Percentiles rank a stretch among this genome's conserved stretches.
Conservation (phyloP, 2,113 vertebrate genomes). For the Oceanodroma tethys region DNA sequence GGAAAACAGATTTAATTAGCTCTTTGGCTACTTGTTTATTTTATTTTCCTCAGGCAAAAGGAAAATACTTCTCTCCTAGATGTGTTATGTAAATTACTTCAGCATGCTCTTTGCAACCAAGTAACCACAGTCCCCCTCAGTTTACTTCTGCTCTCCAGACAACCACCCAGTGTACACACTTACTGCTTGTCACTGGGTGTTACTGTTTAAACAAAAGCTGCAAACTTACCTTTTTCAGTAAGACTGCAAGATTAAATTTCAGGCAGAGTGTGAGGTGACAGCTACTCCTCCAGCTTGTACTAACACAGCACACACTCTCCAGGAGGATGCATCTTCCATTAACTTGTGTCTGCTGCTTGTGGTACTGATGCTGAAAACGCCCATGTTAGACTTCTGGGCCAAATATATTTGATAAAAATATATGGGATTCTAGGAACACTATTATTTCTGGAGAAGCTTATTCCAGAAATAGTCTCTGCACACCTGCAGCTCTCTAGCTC, state of each 20-base stretch:
- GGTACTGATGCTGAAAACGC: not conserved
- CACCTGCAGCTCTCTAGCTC: not conserved
- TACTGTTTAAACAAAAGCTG: not conserved
- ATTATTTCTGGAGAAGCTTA: not conserved
- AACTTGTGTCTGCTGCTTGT: not conserved
- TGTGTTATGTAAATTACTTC: not conserved
- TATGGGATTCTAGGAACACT: not conserved
- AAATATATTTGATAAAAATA: not conserved
- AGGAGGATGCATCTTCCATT: not conserved
- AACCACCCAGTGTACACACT: not conserved
- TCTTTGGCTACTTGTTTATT: not conserved
- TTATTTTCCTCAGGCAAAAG: not conserved
- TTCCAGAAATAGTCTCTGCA: not conserved
- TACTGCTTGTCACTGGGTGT: not conserved
- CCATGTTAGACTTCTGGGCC: not conserved
- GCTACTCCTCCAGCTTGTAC: not conserved
- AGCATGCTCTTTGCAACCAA: not conserved
- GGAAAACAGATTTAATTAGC: not conserved
- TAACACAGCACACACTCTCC: not conserved
- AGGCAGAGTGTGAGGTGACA: not conserved
- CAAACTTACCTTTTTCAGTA: not conserved
- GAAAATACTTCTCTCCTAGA: not conserved
- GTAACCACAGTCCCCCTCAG: not conserved
- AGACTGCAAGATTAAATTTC: not conserved
- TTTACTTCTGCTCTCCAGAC: not conserved